These are phyloP conservation scores for Digitonthophagus gazella DNA, from an alignment of 2,888 invertebrate genomes.

Conservation along the genomic window DNA sequence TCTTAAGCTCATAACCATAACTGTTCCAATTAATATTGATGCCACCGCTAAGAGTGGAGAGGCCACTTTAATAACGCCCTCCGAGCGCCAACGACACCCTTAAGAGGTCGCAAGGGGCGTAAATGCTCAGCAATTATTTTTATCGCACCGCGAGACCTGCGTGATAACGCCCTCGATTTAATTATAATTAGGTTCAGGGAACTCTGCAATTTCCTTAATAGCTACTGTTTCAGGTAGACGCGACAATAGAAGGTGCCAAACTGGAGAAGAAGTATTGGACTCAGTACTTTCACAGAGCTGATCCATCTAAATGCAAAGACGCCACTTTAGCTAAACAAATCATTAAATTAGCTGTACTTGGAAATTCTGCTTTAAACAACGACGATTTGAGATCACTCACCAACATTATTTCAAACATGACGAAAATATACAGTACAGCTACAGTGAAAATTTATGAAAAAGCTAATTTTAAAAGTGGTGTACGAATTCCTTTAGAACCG, in stretches of 20 bases:
- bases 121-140: not conserved
- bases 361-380: conserved; percentile 50
- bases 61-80: conserved; percentile 3
- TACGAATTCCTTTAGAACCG: conserved; percentile 45
- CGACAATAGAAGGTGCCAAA: conserved; percentile 37
- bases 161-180: not conserved
- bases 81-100: not conserved
- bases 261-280: conserved; percentile 51
- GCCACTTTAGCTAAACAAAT: conserved; percentile 50
- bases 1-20: not conserved
- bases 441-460: conserved; percentile 50
- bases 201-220: not conserved
- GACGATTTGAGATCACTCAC: conserved; percentile 44
- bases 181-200: not conserved
- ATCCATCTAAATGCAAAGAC: conserved; percentile 49
- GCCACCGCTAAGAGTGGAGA: not conserved
- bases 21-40: conserved; percentile 6
- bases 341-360: conserved; percentile 51
- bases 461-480: conserved; percentile 40
- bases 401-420: conserved; percentile 38
- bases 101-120: not conserved
- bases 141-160: not conserved
- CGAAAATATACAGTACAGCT: conserved; percentile 49
- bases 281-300: conserved; percentile 44
- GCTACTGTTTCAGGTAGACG: conserved; percentile 34